Percentiles rank a stretch among this genome's conserved stretches.
These are phyloP conservation scores for Embidobia sp. DNA, from an alignment of 2,888 invertebrate species.

Conservation along the genomic window DNA sequence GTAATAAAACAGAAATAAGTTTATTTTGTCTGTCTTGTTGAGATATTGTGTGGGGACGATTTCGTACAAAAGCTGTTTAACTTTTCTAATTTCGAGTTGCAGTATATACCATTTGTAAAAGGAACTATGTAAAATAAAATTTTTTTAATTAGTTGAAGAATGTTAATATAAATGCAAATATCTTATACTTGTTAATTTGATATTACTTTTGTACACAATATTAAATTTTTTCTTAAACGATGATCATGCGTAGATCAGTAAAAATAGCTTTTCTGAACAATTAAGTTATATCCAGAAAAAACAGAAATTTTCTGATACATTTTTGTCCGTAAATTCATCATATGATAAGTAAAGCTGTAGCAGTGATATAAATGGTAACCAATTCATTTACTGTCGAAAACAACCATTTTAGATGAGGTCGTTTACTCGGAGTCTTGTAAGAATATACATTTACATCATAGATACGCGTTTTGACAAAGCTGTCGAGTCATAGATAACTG, in stretches of 20 bases:
- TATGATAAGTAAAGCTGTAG: slow-evolving; percentile 32
- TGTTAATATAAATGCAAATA: too few species aligned
- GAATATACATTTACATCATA: slow-evolving; percentile 19
- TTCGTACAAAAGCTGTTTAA: background rate
- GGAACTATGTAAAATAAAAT: background rate
- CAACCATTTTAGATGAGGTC: slow-evolving; percentile 29
- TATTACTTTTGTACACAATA: too few species aligned
- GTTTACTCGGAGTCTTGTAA: slow-evolving; percentile 21
- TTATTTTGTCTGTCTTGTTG: background rate
- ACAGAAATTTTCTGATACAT: background rate
- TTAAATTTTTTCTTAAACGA: too few species aligned
- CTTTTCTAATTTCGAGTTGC: background rate
- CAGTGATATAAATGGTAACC: slow-evolving; percentile 41
- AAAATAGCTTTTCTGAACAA: too few species aligned
- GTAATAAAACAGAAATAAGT: slow-evolving; percentile 5
- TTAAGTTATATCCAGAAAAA: slow-evolving; percentile 3
- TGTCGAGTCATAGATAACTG: too few species aligned
- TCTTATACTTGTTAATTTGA: too few species aligned
- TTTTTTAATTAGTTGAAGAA: too few species aligned
- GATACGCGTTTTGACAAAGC: slow-evolving; percentile 17
- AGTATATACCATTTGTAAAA: background rate
- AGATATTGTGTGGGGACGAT: background rate
- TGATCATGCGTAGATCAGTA: too few species aligned
- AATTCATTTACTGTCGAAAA: slow-evolving; percentile 38
- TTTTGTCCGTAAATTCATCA: slow-evolving; percentile 21